phyloP scores from a whole-genome alignment of 2,113 vertebrate species.

The Strix aluco region DNA sequence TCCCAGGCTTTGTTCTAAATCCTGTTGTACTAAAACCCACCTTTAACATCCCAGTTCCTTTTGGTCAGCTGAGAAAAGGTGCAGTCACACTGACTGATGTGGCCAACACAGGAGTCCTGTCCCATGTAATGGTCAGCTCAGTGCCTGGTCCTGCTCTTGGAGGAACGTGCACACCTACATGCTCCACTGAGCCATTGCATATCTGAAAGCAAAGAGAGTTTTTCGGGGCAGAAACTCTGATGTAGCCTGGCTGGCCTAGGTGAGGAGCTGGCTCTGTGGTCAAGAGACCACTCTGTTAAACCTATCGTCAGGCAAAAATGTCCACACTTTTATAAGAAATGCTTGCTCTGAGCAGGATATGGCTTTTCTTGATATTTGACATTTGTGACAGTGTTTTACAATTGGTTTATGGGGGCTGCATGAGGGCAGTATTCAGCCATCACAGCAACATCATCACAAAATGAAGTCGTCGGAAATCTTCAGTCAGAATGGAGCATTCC shows the following conservation, averaged over 20 bases:
- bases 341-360: background rate
- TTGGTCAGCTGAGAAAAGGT: background rate
- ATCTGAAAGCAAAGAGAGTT: background rate
- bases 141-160: background rate
- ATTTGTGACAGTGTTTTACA: background rate
- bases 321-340: background rate
- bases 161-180: background rate
- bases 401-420: background rate
- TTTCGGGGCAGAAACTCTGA: background rate
- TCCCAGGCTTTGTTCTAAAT: background rate
- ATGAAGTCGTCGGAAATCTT: background rate
- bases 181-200: background rate
- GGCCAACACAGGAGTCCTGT: background rate
- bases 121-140: background rate
- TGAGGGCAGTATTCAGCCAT: background rate
- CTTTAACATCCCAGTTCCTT: background rate
- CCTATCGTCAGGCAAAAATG: background rate
- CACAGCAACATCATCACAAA: background rate
- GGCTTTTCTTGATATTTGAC: background rate
- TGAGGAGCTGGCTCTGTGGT: background rate
- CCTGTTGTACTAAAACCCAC: background rate
- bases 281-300: background rate
- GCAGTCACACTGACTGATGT: background rate
- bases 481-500: background rate
- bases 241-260: background rate